Evolutionary conservation across 2,888 invertebrate species (phyloP).

Genomic region (Nomada fabriciana): DNA sequence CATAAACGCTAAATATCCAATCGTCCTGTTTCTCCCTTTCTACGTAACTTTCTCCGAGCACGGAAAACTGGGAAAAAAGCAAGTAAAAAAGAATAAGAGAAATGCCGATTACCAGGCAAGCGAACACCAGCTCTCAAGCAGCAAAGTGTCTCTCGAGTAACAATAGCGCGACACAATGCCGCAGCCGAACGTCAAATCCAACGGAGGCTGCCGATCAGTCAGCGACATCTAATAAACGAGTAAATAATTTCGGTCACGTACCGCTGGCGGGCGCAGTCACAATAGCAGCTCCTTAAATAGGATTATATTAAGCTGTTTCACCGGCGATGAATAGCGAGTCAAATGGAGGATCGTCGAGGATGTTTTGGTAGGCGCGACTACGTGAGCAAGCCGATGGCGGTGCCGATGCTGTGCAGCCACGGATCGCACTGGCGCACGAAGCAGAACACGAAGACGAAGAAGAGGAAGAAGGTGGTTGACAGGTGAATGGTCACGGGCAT

Average conservation of each 20-base stretch:
- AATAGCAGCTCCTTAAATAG: slow-evolving; percentile 81
- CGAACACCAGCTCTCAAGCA: neutral
- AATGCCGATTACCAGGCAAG: neutral
- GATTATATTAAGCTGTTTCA: slow-evolving; percentile 84
- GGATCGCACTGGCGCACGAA: slow-evolving; percentile 55
- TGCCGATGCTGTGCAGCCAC: slow-evolving; percentile 67
- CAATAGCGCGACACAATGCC: slow-evolving; percentile 22
- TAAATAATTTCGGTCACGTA: slow-evolving; percentile 84
- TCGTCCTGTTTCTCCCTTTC: no score
- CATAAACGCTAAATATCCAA: no score
- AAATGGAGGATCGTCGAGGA: slow-evolving; percentile 81
- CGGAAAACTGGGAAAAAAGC: no score
- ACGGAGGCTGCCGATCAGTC: slow-evolving; percentile 60
- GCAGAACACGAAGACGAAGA: slow-evolving; percentile 62
- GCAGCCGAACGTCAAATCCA: slow-evolving; percentile 25
- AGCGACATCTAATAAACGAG: slow-evolving; percentile 82
- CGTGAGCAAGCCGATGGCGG: slow-evolving; percentile 69
- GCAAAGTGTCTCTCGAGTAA: slow-evolving; percentile 20
- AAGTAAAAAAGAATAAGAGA: neutral
- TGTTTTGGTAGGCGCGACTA: slow-evolving; percentile 83
- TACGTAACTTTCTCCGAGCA: neutral
- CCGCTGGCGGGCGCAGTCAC: slow-evolving; percentile 66
- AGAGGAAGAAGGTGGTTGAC: slow-evolving; percentile 77
- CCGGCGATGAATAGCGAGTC: slow-evolving; percentile 81
- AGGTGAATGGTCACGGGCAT: slow-evolving; percentile 81